Percentiles rank a stretch among this genome's conserved stretches.
Conservation (phyloP, 1,140 invertebrate species). For the Tetragnatha versicolor region DNA sequence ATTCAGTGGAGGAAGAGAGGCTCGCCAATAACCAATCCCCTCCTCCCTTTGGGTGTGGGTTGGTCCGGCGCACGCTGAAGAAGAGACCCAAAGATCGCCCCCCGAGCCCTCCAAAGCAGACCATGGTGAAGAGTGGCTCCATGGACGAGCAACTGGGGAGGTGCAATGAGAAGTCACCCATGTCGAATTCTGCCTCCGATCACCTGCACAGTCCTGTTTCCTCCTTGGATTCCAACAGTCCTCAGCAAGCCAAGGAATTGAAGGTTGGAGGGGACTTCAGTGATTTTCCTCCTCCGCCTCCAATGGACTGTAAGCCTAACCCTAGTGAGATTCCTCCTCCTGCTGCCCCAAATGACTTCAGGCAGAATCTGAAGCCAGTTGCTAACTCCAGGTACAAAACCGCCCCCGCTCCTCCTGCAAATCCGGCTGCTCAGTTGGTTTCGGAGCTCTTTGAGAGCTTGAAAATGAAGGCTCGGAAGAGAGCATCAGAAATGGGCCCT, state of each 20-base stretch:
- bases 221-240: slow-evolving; percentile 47
- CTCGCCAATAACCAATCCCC: slow-evolving; percentile 48
- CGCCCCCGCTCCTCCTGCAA: slow-evolving; percentile 33
- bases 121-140: slow-evolving; percentile 57
- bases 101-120: slow-evolving; percentile 52
- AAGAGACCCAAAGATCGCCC: slow-evolving; percentile 54
- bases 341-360: slow-evolving; percentile 16
- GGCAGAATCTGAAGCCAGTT: slow-evolving; percentile 47
- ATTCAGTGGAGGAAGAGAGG: slow-evolving; percentile 45
- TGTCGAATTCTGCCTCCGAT: slow-evolving; percentile 50
- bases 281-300: not conserved
- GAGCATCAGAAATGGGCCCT: slow-evolving; percentile 39
- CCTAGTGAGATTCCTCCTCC: not conserved
- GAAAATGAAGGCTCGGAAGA: slow-evolving; percentile 55
- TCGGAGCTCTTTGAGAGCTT: slow-evolving; percentile 55
- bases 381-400: slow-evolving; percentile 35
- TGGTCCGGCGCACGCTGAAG: slow-evolving; percentile 52
- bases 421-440: slow-evolving; percentile 53
- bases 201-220: slow-evolving; percentile 41
- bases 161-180: slow-evolving; percentile 33
- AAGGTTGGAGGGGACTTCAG: not conserved
- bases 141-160: slow-evolving; percentile 56
- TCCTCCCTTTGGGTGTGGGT: slow-evolving; percentile 56
- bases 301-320: not conserved
- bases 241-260: slow-evolving; percentile 38